Evolutionary conservation across 2,797 vertebrate species (phyloP).

Genomic region (Leucoraja ocellata): DNA sequence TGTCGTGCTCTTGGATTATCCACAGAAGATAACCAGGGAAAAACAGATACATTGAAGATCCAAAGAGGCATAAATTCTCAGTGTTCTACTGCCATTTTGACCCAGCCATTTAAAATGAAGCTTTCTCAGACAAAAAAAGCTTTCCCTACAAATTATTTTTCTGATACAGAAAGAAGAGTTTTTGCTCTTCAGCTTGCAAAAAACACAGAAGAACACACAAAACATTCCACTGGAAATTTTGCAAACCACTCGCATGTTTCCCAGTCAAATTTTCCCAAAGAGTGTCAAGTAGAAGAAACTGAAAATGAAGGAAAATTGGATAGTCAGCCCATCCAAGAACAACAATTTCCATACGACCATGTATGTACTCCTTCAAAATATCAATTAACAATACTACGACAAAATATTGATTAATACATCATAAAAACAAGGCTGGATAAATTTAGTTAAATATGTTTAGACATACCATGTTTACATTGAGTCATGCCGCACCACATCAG

Average conservation of each 20-base stretch:
- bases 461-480: background rate
- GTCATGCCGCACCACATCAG: too few relatives aligned
- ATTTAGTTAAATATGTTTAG: background rate
- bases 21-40: background rate
- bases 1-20: background rate
- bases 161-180: conserved; percentile 44
- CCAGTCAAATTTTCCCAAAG: background rate
- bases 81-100: background rate
- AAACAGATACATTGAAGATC: background rate
- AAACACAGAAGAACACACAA: conserved; percentile 42
- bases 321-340: background rate
- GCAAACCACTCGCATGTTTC: background rate
- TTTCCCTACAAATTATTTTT: conserved; percentile 47
- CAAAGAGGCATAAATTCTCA: background rate
- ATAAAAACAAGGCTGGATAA: background rate
- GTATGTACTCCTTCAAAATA: conserved; percentile 20
- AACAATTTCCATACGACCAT: background rate
- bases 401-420: background rate
- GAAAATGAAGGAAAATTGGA: background rate
- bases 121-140: conserved; percentile 43
- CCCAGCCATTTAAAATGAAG: background rate
- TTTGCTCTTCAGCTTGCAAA: conserved; percentile 45
- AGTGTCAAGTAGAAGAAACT: background rate
- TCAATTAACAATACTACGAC: background rate
- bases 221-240: background rate